Conservation (phyloP, 2,797 vertebrate species). For the Brachymystax lenok region DNA sequence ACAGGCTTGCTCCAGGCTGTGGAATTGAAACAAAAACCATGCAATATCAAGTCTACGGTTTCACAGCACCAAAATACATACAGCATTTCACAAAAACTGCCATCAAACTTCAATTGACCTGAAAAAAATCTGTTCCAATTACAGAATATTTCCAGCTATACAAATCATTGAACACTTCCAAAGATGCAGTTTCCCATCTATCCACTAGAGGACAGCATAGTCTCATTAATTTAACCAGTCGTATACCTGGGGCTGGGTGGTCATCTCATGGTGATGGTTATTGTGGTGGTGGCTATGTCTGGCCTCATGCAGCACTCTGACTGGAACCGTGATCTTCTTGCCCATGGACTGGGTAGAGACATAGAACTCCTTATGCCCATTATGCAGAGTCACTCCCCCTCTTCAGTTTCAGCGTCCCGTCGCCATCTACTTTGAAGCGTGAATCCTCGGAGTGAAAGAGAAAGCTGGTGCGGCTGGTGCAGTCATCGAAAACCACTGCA, state of each 20-base stretch:
- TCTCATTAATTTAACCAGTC: not conserved
- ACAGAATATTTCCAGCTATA: no score
- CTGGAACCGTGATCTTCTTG: slow-evolving; percentile 45
- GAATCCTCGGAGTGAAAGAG: slow-evolving; percentile 42
- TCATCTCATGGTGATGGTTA: not conserved
- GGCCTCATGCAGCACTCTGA: slow-evolving; percentile 43
- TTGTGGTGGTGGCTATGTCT: slow-evolving; percentile 1
- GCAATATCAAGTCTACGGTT: not conserved
- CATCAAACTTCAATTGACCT: no score
- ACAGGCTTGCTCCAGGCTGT: slow-evolving; percentile 28
- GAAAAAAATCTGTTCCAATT: no score
- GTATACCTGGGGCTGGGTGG: slow-evolving; percentile 44
- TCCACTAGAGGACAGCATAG: not conserved
- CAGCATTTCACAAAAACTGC: no score
- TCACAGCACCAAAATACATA: not conserved
- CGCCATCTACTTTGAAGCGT: slow-evolving; percentile 51
- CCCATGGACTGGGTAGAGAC: slow-evolving; percentile 53
- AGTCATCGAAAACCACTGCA: slow-evolving; percentile 70
- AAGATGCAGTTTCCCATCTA: not conserved
- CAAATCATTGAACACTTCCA: not conserved
- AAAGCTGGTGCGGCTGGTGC: slow-evolving; percentile 42
- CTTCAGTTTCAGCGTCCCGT: slow-evolving; percentile 62
- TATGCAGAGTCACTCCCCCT: slow-evolving; percentile 50
- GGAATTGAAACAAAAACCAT: slow-evolving; percentile 8
- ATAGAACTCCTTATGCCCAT: slow-evolving; percentile 51